Base-by-base conservation (phyloP, 1,140 invertebrate genomes). In the Copidosoma floridanum region DNA sequence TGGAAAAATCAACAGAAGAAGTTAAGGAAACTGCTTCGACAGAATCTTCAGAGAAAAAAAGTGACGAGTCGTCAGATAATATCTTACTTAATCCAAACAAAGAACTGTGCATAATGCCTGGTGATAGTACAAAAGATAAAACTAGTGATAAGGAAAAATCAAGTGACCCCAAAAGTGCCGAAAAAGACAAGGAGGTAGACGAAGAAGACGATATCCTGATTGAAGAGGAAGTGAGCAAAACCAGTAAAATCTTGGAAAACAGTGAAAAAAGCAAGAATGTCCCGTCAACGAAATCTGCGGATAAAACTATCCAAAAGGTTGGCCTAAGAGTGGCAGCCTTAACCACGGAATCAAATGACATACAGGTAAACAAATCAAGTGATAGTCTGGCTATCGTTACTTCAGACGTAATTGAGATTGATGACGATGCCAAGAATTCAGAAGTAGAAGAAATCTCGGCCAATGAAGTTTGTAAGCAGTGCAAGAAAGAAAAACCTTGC, bases 21-120 rank as follows among this genome's bases (percentile, higher is more conserved):
- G 29, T 32, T 32, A 8, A 6, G 29, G 29, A 32, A 32, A 12
- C 29, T 8, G 12, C 12, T 32, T 32, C 29, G 29, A 12, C 6
- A 16, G 12, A 32, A 32, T 32, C 29, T 8, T 32, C 37, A 40
- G 46, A 41, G 8, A 27, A 62, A 43, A 20, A 65, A 44, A 21
- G 60, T n/a, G 27, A 29, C 0, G 55, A 27, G 21, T 38, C 54
- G 20, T 54, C 54, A 24, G 29, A 59, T 24, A 58, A 63, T 24
- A 29, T 81, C 20, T 67, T 77, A 23, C 77, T 78, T 14, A 77
- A 77, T 8, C 78, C 80, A 59, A 78, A 81, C 51, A 74, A 80
- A 37, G 77, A 80, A 26, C 60, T 81, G 1, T 80, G 79, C 48
- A 81, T 81, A 21, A 77, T 80, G 26, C 78, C 78, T 18, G 78